These are phyloP conservation scores for Esox niger DNA, from an alignment of 2,113 vertebrate species.

Conservation along the genomic window DNA sequence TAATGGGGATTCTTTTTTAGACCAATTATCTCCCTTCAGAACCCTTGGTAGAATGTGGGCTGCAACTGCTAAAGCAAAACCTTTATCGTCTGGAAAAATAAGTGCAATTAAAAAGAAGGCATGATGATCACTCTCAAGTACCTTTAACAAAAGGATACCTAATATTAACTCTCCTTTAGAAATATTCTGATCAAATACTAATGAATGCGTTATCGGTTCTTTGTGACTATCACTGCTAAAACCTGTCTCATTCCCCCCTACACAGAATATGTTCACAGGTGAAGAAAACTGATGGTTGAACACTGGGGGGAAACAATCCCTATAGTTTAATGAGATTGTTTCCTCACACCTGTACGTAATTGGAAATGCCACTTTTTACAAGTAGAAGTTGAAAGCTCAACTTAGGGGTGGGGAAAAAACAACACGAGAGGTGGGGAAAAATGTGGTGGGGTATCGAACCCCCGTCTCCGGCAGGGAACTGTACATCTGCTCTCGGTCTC, in stretches of 20 bases:
- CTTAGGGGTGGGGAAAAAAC: too few relatives aligned
- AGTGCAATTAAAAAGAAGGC: constrained; percentile 32
- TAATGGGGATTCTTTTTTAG: constrained; percentile 16
- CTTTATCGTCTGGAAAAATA: constrained; percentile 45
- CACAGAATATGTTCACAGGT: too few relatives aligned
- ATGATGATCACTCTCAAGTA: constrained; percentile 20
- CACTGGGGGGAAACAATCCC: too few relatives aligned
- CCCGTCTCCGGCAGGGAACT: constrained; percentile 5
- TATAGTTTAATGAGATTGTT: too few relatives aligned
- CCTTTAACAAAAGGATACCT: background rate
- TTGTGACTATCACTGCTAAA: background rate
- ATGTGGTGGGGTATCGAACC: too few relatives aligned
- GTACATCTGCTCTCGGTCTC: constrained; percentile 15
- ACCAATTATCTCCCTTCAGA: constrained; percentile 39
- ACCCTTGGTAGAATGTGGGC: constrained; percentile 43
- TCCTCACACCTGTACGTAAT: too few relatives aligned
- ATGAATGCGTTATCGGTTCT: background rate
- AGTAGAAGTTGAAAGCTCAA: constrained; percentile 65
- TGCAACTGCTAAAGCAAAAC: constrained; percentile 35
- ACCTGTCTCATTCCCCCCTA: background rate
- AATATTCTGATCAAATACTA: background rate
- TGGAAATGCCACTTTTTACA: too few relatives aligned
- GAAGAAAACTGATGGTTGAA: too few relatives aligned
- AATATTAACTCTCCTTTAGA: constrained; percentile 17
- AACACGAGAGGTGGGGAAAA: too few relatives aligned